Percentiles rank a stretch among this genome's conserved stretches.
Conservation (phyloP, 1,140 invertebrate genomes). For the Aphelinus certus region DNA sequence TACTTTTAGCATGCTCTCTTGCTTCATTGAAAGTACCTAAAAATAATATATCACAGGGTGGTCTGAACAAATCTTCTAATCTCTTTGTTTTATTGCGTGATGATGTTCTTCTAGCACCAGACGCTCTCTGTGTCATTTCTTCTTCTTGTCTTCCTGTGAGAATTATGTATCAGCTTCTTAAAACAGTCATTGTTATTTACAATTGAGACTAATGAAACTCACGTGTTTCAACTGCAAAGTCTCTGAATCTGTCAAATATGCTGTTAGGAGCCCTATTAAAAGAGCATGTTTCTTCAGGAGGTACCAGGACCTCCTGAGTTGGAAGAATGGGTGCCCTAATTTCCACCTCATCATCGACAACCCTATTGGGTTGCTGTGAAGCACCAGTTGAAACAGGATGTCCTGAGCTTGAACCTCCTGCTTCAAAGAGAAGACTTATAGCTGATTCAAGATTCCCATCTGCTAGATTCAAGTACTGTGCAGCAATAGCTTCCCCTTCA, state of each 20-base stretch:
- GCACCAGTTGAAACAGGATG: neutral
- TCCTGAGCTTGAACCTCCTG: constrained; percentile 46
- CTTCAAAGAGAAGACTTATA: constrained; percentile 60
- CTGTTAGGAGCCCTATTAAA: constrained; percentile 64
- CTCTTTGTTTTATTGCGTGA: constrained; percentile 62
- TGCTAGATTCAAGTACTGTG: constrained; percentile 55
- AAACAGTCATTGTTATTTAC: too few species aligned
- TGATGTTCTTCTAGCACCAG: constrained; percentile 57
- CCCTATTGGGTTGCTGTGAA: constrained; percentile 33
- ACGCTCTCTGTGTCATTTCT: constrained; percentile 57
- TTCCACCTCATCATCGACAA: constrained; percentile 53
- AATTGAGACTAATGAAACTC: constrained; percentile 41
- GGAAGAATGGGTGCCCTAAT: constrained; percentile 75
- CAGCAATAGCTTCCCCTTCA: constrained; percentile 55
- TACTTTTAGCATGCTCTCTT: constrained; percentile 69
- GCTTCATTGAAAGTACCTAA: constrained; percentile 75
- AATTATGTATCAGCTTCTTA: too few species aligned
- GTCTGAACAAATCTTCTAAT: constrained; percentile 79
- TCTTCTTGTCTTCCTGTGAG: constrained; percentile 64
- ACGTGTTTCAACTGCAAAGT: constrained; percentile 75
- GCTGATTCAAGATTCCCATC: constrained; percentile 63
- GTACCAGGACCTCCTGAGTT: constrained; percentile 68
- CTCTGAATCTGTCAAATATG: constrained; percentile 75
- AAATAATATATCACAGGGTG: constrained; percentile 78
- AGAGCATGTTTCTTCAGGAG: constrained; percentile 59